These are phyloP conservation scores for Smutsia gigantea DNA, from an alignment of 2,797 vertebrate genomes.

Conservation along the genomic window DNA sequence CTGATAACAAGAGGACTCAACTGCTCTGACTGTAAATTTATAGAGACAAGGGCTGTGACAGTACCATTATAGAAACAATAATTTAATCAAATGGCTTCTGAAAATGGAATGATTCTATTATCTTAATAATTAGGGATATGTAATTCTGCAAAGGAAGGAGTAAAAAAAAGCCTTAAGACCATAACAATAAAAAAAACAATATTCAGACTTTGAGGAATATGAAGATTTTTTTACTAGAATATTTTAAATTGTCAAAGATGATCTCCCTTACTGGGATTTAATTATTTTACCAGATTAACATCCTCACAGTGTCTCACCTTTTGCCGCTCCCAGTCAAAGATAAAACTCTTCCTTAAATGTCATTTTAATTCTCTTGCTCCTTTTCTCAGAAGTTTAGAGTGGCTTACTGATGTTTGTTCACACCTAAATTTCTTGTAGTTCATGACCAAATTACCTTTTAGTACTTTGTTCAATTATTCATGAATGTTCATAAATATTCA, in stretches of 20 bases:
- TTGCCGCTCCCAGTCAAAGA: not conserved
- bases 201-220: not conserved
- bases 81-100: constrained; percentile 3
- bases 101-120: not conserved
- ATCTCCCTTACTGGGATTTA: not conserved
- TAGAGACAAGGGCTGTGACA: not conserved
- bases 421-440: constrained; percentile 5
- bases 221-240: not conserved
- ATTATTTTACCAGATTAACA: not conserved
- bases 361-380: not conserved
- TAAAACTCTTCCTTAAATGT: not conserved
- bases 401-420: not conserved
- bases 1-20: not conserved
- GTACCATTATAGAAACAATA: not conserved
- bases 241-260: not conserved
- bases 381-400: not conserved
- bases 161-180: not conserved
- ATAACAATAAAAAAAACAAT: not conserved
- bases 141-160: not conserved
- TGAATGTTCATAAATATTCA: constrained; percentile 34
- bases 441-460: not conserved
- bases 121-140: not conserved
- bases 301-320: not conserved
- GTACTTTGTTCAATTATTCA: not conserved
- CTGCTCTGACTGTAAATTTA: not conserved